These are phyloP conservation scores for Rhagophthalmus giganteus DNA, from an alignment of 2,888 invertebrate genomes.

Conservation along the genomic window DNA sequence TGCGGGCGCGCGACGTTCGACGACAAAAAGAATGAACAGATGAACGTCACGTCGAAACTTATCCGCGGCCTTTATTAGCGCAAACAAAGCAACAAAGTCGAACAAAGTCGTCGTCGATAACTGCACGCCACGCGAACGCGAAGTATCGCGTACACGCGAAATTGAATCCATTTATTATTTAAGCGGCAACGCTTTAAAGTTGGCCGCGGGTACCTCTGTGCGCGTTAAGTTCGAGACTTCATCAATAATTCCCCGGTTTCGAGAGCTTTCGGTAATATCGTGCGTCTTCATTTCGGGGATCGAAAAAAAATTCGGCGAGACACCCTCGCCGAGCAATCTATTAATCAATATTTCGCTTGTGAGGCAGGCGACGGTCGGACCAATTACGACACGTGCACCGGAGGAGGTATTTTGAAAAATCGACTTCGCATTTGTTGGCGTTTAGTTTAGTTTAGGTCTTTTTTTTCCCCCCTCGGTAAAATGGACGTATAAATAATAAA, in stretches of 20 bases:
- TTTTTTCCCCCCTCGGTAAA: too few species aligned
- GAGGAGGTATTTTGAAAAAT: not conserved
- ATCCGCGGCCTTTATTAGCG: too few species aligned
- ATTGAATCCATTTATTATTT: constrained; percentile 26
- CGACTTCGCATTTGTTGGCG: not conserved
- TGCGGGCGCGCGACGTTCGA: not conserved
- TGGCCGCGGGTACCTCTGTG: constrained; percentile 7
- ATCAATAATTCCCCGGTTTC: constrained; percentile 28
- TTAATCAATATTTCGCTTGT: not conserved
- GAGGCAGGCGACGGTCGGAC: not conserved
- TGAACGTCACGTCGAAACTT: too few species aligned
- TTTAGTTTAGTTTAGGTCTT: not conserved
- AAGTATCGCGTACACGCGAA: constrained; percentile 15
- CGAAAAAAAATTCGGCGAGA: constrained; percentile 13
- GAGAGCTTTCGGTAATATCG: constrained; percentile 29
- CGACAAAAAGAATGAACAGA: not conserved
- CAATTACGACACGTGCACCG: not conserved
- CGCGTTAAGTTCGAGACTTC: constrained; percentile 21
- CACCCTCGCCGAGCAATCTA: not conserved
- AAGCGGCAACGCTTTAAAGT: constrained; percentile 21
- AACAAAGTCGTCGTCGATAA: constrained; percentile 3
- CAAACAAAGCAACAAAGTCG: too few species aligned
- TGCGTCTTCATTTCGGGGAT: constrained; percentile 25
- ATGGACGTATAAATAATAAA: not conserved
- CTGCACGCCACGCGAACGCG: constrained; percentile 4